Conservation (phyloP, 2,113 vertebrate species). For the Edolisoma coerulescens region DNA sequence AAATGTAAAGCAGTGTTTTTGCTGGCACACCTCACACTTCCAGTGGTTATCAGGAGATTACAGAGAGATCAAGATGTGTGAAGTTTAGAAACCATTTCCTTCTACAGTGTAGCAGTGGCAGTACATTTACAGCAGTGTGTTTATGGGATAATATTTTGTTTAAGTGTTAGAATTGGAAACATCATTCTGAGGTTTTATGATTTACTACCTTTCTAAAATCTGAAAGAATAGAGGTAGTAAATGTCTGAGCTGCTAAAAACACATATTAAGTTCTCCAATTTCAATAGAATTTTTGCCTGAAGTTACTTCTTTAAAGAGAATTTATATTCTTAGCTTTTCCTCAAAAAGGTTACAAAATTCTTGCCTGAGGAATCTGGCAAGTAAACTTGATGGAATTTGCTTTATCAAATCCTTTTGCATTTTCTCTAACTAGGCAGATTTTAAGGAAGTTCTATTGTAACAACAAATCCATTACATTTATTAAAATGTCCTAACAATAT, state of each 20-base stretch:
- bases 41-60: neutral
- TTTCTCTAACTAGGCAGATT: neutral
- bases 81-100: neutral
- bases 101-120: neutral
- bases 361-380: neutral
- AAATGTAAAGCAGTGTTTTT: neutral
- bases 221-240: neutral
- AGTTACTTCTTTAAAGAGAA: neutral
- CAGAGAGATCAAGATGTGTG: neutral
- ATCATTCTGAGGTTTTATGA: neutral
- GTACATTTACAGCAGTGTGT: neutral
- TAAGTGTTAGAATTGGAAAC: neutral
- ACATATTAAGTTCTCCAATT: neutral
- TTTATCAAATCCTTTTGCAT: neutral
- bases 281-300: neutral
- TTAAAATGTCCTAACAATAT: neutral
- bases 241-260: neutral
- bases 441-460: neutral
- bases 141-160: neutral
- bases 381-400: neutral
- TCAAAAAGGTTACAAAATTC: neutral
- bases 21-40: neutral
- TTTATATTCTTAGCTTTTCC: neutral
- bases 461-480: neutral
- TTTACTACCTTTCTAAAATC: neutral